Percentiles rank a stretch among this genome's conserved stretches.
phyloP scores from a whole-genome alignment of 2,113 vertebrate species.

The Dolichallabes microphthalmus region DNA sequence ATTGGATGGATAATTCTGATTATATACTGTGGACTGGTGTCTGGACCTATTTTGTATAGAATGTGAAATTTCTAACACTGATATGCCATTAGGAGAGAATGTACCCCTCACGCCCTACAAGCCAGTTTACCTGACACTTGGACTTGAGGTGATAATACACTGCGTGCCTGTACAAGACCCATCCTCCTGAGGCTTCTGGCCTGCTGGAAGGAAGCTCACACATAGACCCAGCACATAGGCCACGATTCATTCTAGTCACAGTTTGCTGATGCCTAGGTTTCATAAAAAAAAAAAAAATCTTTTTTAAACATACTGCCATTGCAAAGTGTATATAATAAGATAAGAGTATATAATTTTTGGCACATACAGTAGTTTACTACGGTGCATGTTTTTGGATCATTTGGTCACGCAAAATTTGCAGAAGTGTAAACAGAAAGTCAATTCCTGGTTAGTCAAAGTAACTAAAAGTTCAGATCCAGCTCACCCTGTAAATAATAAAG shows the following conservation, averaged over 20 bases:
- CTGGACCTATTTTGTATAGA: neutral
- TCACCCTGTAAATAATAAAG: neutral
- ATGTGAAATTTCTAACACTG: neutral
- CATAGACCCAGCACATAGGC: neutral
- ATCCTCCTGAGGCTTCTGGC: neutral
- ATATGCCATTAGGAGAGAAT: neutral
- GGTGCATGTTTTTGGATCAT: neutral
- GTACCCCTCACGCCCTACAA: neutral
- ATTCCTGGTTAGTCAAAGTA: neutral
- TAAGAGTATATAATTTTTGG: neutral
- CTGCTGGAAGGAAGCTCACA: neutral
- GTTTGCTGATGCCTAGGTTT: neutral
- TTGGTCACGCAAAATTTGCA: neutral
- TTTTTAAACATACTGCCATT: neutral
- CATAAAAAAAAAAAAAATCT: neutral
- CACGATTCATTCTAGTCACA: neutral
- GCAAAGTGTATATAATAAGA: too few species aligned
- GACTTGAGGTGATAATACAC: conserved; percentile 7
- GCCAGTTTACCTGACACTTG: neutral
- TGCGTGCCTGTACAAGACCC: neutral
- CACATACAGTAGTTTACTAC: neutral
- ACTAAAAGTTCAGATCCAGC: neutral
- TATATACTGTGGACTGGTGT: too few species aligned
- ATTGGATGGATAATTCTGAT: neutral
- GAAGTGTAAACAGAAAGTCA: neutral